These are phyloP conservation scores for Amniataba percoides DNA, from an alignment of 2,797 vertebrate genomes.

Conservation along the genomic window DNA sequence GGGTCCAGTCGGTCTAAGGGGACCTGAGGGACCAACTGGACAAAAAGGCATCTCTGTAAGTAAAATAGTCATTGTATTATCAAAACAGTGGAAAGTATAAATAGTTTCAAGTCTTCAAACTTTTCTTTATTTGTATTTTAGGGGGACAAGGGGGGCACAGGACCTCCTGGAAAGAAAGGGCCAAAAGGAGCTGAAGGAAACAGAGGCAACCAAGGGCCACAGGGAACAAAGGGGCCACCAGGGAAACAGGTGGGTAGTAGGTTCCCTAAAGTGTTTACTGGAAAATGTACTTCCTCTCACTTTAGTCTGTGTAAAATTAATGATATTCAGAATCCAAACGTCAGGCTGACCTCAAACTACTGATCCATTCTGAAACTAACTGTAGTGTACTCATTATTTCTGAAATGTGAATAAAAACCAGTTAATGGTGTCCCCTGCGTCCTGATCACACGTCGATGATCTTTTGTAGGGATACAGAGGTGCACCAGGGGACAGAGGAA, in stretches of 20 bases:
- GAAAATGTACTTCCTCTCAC: background rate
- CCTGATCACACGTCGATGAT: background rate
- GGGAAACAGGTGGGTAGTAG: constrained; percentile 77
- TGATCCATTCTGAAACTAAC: background rate
- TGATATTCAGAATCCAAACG: background rate
- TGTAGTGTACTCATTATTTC: background rate
- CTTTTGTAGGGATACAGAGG: constrained; percentile 78
- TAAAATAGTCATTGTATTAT: constrained; percentile 31
- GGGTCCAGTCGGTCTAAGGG: constrained; percentile 76
- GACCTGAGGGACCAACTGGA: constrained; percentile 70
- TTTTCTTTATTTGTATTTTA: constrained; percentile 51
- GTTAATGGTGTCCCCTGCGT: background rate
- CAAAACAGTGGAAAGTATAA: background rate
- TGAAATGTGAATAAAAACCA: background rate
- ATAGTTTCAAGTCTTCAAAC: background rate
- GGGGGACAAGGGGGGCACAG: constrained; percentile 80
- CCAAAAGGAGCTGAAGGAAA: constrained; percentile 76
- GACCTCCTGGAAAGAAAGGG: constrained; percentile 71
- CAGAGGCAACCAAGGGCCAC: constrained; percentile 71
- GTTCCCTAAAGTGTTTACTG: constrained; percentile 1
- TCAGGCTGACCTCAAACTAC: background rate
- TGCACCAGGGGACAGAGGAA: constrained; percentile 73
- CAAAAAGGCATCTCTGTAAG: constrained; percentile 79
- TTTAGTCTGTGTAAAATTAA: background rate
- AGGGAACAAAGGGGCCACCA: constrained; percentile 71